These are phyloP conservation scores for Brotula barbata DNA, from an alignment of 2,797 vertebrate species.

Conservation along the genomic window DNA sequence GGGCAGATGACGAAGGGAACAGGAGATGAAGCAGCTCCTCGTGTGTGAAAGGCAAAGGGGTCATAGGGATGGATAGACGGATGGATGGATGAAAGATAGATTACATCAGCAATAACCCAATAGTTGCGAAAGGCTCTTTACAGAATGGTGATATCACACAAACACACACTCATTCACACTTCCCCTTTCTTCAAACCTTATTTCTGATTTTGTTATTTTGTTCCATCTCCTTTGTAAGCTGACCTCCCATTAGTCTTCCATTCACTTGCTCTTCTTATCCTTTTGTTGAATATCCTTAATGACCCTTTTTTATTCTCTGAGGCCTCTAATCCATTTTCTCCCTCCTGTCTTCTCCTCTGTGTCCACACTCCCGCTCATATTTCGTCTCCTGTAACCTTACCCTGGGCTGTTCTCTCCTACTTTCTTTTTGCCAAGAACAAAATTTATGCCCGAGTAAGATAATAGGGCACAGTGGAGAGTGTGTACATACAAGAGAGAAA, in stretches of 20 bases:
- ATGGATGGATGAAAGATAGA: constrained; percentile 1
- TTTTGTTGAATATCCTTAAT: constrained; percentile 1
- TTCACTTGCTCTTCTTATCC: constrained; percentile 3
- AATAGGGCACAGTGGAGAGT: constrained; percentile 16
- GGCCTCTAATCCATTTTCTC: constrained; percentile 2
- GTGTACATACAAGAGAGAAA: constrained; percentile 17
- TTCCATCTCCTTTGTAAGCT: not conserved
- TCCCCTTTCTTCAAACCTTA: not conserved
- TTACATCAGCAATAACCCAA: constrained; percentile 11
- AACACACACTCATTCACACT: not conserved
- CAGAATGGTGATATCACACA: not conserved
- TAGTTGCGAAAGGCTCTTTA: not conserved
- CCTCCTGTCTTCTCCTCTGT: constrained; percentile 13
- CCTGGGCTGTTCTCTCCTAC: constrained; percentile 5
- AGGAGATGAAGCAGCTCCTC: not conserved
- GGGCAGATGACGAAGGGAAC: constrained; percentile 6
- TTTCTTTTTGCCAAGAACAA: constrained; percentile 12
- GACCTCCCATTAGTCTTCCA: constrained; percentile 9
- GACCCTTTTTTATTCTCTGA: constrained; percentile 6
- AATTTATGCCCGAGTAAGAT: constrained; percentile 39
- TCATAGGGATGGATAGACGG: not conserved
- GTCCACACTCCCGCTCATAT: not conserved
- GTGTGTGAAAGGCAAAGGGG: too few species aligned
- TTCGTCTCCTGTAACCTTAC: constrained; percentile 15
- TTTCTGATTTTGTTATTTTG: not conserved